Conservation (phyloP, 2,888 invertebrate species). For the Heliconius ethilla region DNA sequence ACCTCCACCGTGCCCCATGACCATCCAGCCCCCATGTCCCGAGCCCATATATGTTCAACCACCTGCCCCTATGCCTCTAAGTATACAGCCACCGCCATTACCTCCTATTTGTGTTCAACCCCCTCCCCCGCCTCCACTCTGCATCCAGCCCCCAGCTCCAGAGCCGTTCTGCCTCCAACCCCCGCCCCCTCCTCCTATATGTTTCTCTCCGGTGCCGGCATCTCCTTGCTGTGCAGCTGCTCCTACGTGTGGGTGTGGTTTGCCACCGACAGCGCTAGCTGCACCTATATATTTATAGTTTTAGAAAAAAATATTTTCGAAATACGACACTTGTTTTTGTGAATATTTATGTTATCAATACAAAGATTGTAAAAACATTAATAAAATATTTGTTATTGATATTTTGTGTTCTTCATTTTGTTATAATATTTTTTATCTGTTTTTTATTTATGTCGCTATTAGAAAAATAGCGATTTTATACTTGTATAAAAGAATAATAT, state of each 20-base stretch:
- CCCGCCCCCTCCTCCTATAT: slow-evolving; percentile 66
- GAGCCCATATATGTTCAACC: slow-evolving; percentile 68
- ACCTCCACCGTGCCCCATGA: slow-evolving; percentile 64
- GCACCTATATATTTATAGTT: slow-evolving; percentile 52
- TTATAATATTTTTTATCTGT: background rate
- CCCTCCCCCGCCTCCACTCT: slow-evolving; percentile 61
- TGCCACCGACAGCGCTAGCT: slow-evolving; percentile 46
- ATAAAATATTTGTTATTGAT: slow-evolving; percentile 22
- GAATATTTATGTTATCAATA: slow-evolving; percentile 18
- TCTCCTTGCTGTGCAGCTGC: slow-evolving; percentile 44
- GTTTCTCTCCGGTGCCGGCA: slow-evolving; percentile 55
- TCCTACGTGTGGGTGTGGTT: slow-evolving; percentile 43
- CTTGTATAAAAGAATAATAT: too few relatives aligned
- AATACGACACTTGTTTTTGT: slow-evolving; percentile 33
- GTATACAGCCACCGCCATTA: slow-evolving; percentile 64
- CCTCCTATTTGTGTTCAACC: slow-evolving; percentile 68
- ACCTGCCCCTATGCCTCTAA: slow-evolving; percentile 65
- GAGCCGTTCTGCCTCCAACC: slow-evolving; percentile 64
- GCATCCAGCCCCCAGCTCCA: slow-evolving; percentile 57
- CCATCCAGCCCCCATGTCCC: slow-evolving; percentile 66
- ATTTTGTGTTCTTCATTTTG: slow-evolving; percentile 11
- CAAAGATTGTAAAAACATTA: slow-evolving; percentile 1
- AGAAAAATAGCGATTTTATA: too few relatives aligned
- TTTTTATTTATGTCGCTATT: too few relatives aligned
- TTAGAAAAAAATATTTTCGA: slow-evolving; percentile 11